Conservation (phyloP, 1,140 invertebrate species). For the Caenorhabditis elegans region WBcel235 BX284603.4:5406001-5406500, state of each 20-base stretch:
- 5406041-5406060: too few relatives aligned
- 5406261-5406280: conserved; percentile 10
- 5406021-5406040: too few relatives aligned
- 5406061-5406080: conserved; percentile 20
- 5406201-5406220: not conserved
- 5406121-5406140: not conserved
- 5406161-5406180: not conserved
- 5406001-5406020: too few relatives aligned
- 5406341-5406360: too few relatives aligned
- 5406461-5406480: too few relatives aligned
- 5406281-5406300: conserved; percentile 6
- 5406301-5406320: not conserved
- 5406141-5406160: conserved; percentile 28
- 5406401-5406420: too few relatives aligned
- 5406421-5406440: too few relatives aligned
- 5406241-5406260: not conserved
- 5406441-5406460: too few relatives aligned
- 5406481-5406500: too few relatives aligned
- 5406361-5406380: too few relatives aligned
- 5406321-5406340: too few relatives aligned
- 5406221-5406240: not conserved
- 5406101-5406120: not conserved
- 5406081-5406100: not conserved
- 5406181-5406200: conserved; percentile 8
- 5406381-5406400: too few relatives aligned